Percentiles rank a stretch among this genome's conserved stretches.
These are phyloP conservation scores for Anarhynchus alexandrinus DNA, from an alignment of 2,113 vertebrate genomes.

Conservation along the genomic window DNA sequence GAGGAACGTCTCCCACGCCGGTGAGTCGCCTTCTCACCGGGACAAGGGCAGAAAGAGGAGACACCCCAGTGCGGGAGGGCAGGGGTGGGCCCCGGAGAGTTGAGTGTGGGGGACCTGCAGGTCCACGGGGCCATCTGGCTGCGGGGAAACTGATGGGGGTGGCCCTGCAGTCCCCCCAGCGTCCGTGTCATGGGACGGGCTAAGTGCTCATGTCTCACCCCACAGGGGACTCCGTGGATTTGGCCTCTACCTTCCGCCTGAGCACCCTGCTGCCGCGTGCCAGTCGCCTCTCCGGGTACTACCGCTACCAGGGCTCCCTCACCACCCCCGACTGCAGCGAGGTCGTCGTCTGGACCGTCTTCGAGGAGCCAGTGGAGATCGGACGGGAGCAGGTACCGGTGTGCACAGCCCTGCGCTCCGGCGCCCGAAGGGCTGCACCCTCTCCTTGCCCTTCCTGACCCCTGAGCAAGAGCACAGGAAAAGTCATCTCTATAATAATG, in stretches of 20 bases:
- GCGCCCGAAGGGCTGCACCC: fast-evolving
- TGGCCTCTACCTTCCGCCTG: conserved; percentile 79
- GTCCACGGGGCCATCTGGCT: background rate
- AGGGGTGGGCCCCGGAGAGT: fast-evolving
- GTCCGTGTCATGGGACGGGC: fast-evolving
- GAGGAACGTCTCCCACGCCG: conserved; percentile 72
- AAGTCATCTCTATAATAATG: background rate
- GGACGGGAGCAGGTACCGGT: conserved; percentile 74
- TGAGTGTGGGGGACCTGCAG: background rate
- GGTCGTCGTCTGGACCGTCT: conserved; percentile 81
- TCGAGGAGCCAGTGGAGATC: conserved; percentile 76
- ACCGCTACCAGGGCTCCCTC: conserved; percentile 84
- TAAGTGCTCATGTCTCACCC: background rate
- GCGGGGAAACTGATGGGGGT: background rate
- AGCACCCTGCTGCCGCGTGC: conserved; percentile 71
- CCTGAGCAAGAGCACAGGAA: background rate
- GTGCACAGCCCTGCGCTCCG: fast-evolving
- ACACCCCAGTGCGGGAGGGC: fast-evolving
- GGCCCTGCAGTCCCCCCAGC: background rate
- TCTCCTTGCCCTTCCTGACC: background rate
- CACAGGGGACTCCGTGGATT: conserved; percentile 67
- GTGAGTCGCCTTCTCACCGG: background rate
- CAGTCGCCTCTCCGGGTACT: conserved; percentile 74
- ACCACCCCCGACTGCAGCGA: conserved; percentile 84
- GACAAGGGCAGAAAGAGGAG: background rate